Evolutionary conservation across 1,140 invertebrate species (phyloP).

Genomic region (Adelges cooleyi): DNA sequence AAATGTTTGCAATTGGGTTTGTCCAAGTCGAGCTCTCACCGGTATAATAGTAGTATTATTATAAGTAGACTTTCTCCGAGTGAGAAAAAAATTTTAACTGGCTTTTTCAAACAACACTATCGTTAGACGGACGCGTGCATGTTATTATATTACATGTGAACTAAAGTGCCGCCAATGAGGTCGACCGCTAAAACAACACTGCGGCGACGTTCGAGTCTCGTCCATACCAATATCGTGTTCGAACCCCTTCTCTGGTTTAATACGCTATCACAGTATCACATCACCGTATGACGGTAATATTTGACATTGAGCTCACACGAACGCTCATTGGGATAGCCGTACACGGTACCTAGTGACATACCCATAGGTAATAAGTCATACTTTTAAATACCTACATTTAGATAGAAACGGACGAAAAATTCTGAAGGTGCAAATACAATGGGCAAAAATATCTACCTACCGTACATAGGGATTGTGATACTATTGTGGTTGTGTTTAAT

Average conservation of each 20-base stretch:
- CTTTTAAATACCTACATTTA: no score
- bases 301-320: constrained; percentile 22
- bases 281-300: constrained; percentile 23
- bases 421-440: background rate
- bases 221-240: constrained; percentile 21
- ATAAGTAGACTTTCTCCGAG: constrained; percentile 19
- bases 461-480: background rate
- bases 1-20: constrained; percentile 18
- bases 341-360: background rate
- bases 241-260: constrained; percentile 27
- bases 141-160: background rate
- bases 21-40: constrained; percentile 9
- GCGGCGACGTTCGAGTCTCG: constrained; percentile 5
- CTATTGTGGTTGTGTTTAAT: no score
- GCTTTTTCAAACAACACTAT: constrained; percentile 7
- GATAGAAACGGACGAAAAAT: no score
- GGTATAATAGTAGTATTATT: background rate
- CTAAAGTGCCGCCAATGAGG: constrained; percentile 22
- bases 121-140: background rate
- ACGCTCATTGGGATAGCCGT: constrained; percentile 12
- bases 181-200: constrained; percentile 27
- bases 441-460: no score
- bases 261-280: constrained; percentile 10
- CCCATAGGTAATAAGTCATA: background rate
- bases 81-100: constrained; percentile 17